Evolutionary conservation across 2,888 invertebrate genomes (phyloP).

Genomic region (Timema cristinae): DNA sequence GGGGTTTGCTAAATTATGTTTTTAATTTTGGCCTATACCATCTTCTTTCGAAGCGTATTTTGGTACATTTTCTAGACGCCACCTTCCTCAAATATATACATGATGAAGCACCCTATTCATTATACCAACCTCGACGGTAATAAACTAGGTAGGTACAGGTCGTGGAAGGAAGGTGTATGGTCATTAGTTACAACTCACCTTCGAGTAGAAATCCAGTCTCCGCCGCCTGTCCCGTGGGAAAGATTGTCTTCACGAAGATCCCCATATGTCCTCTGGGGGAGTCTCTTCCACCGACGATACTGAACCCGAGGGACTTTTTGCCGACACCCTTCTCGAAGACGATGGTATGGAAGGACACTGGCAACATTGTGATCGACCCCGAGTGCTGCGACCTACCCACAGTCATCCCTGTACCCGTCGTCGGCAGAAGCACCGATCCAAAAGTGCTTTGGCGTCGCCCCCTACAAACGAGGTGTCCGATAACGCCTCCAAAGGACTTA

Average conservation of each 20-base stretch:
- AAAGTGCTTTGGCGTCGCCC: neutral
- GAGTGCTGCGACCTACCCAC: constrained; percentile 9
- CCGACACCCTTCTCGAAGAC: constrained; percentile 53
- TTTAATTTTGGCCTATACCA: too few relatives aligned
- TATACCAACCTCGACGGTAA: too few relatives aligned
- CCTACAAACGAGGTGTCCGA: neutral
- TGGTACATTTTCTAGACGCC: too few relatives aligned
- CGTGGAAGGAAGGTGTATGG: too few relatives aligned
- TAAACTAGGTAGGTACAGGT: too few relatives aligned
- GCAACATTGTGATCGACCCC: constrained; percentile 15
- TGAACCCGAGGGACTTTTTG: constrained; percentile 58
- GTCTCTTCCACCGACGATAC: constrained; percentile 59
- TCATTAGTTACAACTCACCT: constrained; percentile 43
- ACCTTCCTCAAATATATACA: too few relatives aligned
- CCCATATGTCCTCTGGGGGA: constrained; percentile 57
- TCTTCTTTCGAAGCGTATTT: too few relatives aligned
- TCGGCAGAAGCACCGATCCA: neutral
- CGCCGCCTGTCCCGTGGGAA: constrained; percentile 56
- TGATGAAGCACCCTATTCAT: too few relatives aligned
- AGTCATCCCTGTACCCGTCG: constrained; percentile 3
- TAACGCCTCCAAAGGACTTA: too few relatives aligned
- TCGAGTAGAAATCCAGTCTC: constrained; percentile 53
- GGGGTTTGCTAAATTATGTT: too few relatives aligned
- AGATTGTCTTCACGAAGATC: constrained; percentile 58
- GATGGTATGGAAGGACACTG: constrained; percentile 31